phyloP scores from a whole-genome alignment of 2,888 invertebrate species.

The Microplitis manilae region DNA sequence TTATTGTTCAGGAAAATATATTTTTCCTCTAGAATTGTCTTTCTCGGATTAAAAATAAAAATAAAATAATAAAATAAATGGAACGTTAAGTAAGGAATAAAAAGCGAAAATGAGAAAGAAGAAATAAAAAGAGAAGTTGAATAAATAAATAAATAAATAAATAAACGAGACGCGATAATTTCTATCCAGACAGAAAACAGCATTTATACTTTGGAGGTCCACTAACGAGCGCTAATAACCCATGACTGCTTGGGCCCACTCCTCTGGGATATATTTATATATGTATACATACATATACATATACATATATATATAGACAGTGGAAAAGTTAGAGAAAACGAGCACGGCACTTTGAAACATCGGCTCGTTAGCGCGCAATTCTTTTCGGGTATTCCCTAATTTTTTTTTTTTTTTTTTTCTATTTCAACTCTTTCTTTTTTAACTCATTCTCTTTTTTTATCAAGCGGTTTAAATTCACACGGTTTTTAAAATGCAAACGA shows the following conservation, averaged over 20 bases:
- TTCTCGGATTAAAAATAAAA: background rate
- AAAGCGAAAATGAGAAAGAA: conserved; percentile 2
- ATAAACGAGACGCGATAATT: conserved; percentile 37
- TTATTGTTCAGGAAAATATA: background rate
- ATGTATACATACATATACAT: too few relatives aligned
- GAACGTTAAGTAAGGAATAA: conserved; percentile 9
- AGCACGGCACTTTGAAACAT: conserved; percentile 42
- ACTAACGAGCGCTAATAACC: conserved; percentile 46
- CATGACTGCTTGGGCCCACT: conserved; percentile 13
- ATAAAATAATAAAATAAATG: conserved; percentile 7
- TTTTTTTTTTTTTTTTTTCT: conserved; percentile 13
- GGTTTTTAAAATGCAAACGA: conserved; percentile 43
- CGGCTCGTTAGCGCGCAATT: conserved; percentile 42
- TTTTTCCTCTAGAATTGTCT: background rate
- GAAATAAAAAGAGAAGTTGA: conserved; percentile 22
- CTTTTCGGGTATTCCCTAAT: conserved; percentile 25
- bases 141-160: conserved; percentile 22
- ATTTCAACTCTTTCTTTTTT: background rate
- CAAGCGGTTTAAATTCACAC: background rate
- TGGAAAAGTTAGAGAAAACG: conserved; percentile 30
- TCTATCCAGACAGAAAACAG: conserved; percentile 38
- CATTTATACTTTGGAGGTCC: conserved; percentile 37
- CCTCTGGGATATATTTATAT: too few relatives aligned
- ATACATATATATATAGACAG: conserved; percentile 8
- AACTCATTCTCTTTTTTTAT: conserved; percentile 7